Base-by-base conservation (phyloP, 2,113 vertebrate genomes). In the Coptodon rendalli region DNA sequence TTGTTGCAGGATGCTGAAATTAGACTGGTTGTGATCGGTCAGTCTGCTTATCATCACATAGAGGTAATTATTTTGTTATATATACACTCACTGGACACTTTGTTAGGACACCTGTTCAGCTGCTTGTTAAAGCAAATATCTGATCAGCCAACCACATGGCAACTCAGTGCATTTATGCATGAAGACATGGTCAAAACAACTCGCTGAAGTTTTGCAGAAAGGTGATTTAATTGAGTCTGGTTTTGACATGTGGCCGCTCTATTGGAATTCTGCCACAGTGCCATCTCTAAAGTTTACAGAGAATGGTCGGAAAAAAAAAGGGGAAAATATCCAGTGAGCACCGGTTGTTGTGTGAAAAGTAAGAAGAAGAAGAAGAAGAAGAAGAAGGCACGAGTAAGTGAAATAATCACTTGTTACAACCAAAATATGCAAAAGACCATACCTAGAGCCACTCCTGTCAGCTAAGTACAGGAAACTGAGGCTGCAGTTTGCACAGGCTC, bases 21-120 rank as follows among this genome's bases (percentile, higher is more conserved):
- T 88, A 96, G 96, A 85, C 95, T 99, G 86, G 91, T 98, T 91
- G 97, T 99, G 90, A 98, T 99, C 94, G 98, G 98, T 90, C 98
- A 99, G 89, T 97, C 98, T 27, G 94, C 97, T 22, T 95, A 97
- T 89, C 94, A 94, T 81, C 98, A 99, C 87, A 98, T 99, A 93
- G 95, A 98, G 97, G 98, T 98, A 97, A 82, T 56, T 19, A 1
- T 31, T 81, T 31, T 52, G 2, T 14, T 9, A 31, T 38, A 48
- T 3, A n/a, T 22, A 17, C 61, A 31, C 29, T 10, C 10, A 27
- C 5, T 22, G 22, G 10, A 40, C n/a, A 80, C 52, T 36, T 14
- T 31, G 7, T 61, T 14, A 29, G 4, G 13, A 61, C 13, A 29
- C 27, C 27, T 38, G 8, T 56, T 17, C 11, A 80, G 8, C 24